A percentile compares a stretch with the other conserved stretches of the same genome.
These are phyloP conservation scores for Drosophila parabipectinata DNA, from an alignment of 1,140 invertebrate species.

Conservation along the genomic window DNA sequence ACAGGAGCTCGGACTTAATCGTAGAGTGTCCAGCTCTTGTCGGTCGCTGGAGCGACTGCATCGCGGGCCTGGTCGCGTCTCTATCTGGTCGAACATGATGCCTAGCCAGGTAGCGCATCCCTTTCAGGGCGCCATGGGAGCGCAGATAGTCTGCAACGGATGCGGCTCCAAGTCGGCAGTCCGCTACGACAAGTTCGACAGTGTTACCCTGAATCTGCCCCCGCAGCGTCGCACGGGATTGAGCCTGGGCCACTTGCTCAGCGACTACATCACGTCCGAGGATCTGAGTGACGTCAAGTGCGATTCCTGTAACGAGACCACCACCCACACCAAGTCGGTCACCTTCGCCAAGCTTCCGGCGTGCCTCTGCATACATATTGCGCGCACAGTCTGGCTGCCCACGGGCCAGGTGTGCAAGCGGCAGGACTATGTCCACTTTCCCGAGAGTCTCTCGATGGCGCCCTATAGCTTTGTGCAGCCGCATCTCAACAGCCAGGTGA, in stretches of 20 bases:
- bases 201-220: constrained; percentile 91
- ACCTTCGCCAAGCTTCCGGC: constrained; percentile 90
- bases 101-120: constrained; percentile 86
- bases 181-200: constrained; percentile 95
- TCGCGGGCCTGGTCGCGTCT: constrained; percentile 79
- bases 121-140: constrained; percentile 92
- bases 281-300: constrained; percentile 93
- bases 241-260: constrained; percentile 87
- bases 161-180: constrained; percentile 93
- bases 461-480: constrained; percentile 89
- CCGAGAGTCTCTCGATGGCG: constrained; percentile 92
- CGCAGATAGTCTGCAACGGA: constrained; percentile 91
- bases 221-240: constrained; percentile 82
- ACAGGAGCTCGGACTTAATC: constrained; percentile 58
- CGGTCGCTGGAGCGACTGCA: constrained; percentile 84
- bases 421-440: constrained; percentile 93
- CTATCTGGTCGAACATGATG: constrained; percentile 84
- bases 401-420: constrained; percentile 91
- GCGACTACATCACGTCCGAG: constrained; percentile 93
- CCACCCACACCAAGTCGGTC: constrained; percentile 91
- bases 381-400: constrained; percentile 92
- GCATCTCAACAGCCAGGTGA: constrained; percentile 84
- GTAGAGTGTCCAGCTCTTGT: constrained; percentile 73
- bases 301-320: constrained; percentile 88
- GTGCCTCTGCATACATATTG: constrained; percentile 90